Conservation (phyloP, 23 tunicate genomes). For the Oikopleura dioica region DNA sequence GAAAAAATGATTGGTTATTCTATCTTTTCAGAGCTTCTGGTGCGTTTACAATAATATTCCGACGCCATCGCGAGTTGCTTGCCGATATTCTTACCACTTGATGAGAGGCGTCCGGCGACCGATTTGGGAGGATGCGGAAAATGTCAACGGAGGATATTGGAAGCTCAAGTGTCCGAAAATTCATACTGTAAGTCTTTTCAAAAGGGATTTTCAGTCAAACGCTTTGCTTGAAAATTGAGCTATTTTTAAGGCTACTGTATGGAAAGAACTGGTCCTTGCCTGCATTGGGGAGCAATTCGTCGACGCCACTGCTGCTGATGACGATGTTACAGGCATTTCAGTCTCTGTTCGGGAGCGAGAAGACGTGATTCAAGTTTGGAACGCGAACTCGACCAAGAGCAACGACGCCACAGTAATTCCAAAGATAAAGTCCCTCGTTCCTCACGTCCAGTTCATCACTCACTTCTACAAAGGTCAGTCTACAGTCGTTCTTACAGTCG, state of each 20-base stretch:
- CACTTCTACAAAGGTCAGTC: conserved; percentile 51
- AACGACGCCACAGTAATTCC: conserved; percentile 26
- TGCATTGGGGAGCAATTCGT: conserved; percentile 73
- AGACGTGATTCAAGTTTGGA: conserved; percentile 70
- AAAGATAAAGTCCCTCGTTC: conserved; percentile 28
- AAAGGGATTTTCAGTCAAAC: not conserved
- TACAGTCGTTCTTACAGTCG: not conserved
- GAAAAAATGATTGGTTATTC: not conserved
- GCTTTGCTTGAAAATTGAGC: not conserved
- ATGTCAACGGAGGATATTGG: conserved; percentile 89
- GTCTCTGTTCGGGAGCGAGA: conserved; percentile 62
- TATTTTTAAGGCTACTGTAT: conserved; percentile 31
- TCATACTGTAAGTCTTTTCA: conserved; percentile 28
- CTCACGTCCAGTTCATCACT: conserved; percentile 34
- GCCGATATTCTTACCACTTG: conserved; percentile 53
- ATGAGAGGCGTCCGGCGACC: conserved; percentile 57
- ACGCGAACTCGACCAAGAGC: conserved; percentile 19
- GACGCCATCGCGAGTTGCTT: conserved; percentile 29
- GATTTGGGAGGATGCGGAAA: conserved; percentile 66
- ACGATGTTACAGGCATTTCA: conserved; percentile 55
- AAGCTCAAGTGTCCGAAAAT: conserved; percentile 50
- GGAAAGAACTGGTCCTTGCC: conserved; percentile 52
- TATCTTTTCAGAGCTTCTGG: conserved; percentile 76
- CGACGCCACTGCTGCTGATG: conserved; percentile 15
- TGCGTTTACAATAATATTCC: conserved; percentile 69